Conservation (phyloP, 2,113 vertebrate species). For the Cinclus mexicanus region DNA sequence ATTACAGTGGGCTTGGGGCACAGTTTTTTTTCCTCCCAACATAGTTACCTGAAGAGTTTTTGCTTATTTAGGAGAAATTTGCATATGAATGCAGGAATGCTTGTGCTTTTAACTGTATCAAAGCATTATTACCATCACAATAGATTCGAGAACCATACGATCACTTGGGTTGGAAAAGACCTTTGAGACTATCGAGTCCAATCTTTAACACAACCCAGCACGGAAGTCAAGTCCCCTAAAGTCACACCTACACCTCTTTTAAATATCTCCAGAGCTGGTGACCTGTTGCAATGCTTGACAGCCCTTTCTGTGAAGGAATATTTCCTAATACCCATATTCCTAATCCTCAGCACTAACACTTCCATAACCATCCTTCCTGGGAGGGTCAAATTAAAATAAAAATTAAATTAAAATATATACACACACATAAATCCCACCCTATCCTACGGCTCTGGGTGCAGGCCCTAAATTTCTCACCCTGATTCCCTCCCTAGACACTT, state of each 20-base stretch:
- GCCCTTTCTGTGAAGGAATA: background rate
- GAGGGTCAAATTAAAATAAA: background rate
- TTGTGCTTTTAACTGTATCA: background rate
- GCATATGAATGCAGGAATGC: background rate
- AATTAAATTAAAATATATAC: background rate
- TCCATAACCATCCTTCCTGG: background rate
- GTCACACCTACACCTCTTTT: background rate
- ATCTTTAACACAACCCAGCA: background rate
- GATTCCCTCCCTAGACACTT: background rate
- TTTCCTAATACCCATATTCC: background rate
- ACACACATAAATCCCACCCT: background rate
- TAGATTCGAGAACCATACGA: background rate
- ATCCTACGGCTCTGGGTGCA: background rate
- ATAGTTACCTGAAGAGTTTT: background rate
- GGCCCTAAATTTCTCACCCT: background rate
- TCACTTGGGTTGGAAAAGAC: background rate
- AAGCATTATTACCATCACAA: background rate
- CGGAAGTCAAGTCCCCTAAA: background rate
- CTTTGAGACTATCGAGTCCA: background rate
- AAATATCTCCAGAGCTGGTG: background rate
- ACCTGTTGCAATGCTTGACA: background rate
- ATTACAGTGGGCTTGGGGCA: background rate
- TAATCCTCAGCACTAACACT: background rate
- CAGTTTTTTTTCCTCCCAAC: background rate
- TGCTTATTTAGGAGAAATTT: conserved; percentile 32